phyloP scores from a whole-genome alignment of 1,140 invertebrate species.

The Venustaconcha ellipsiformis region DNA sequence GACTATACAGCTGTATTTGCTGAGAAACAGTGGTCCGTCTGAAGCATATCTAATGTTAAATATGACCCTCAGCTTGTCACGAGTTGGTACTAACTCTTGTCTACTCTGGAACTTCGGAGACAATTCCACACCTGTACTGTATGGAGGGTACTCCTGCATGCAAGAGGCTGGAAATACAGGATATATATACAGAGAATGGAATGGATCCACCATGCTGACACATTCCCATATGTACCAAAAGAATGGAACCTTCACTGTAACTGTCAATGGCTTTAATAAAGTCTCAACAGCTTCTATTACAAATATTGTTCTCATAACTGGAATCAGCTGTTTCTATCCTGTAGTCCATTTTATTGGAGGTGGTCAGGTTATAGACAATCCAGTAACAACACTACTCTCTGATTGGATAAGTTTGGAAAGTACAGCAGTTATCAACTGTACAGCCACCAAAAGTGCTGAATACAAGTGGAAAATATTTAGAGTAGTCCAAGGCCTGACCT shows the following conservation, averaged over 20 bases:
- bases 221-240: conserved; percentile 29
- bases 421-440: conserved; percentile 36
- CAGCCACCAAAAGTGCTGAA: conserved; percentile 30
- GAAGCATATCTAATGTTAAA: conserved; percentile 28
- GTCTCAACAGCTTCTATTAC: conserved; percentile 28
- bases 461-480: conserved; percentile 33
- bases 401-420: conserved; percentile 37
- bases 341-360: conserved; percentile 34
- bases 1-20: conserved; percentile 30
- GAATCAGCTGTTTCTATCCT: conserved; percentile 40
- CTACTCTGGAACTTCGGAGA: conserved; percentile 41
- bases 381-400: conserved; percentile 29
- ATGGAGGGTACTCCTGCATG: conserved; percentile 15
- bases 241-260: conserved; percentile 33
- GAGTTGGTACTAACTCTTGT: conserved; percentile 34
- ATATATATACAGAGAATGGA: neutral
- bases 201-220: neutral
- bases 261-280: conserved; percentile 26
- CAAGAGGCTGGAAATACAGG: neutral
- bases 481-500: conserved; percentile 24
- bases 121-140: conserved; percentile 22
- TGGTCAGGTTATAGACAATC: conserved; percentile 33
- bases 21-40: conserved; percentile 39
- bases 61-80: conserved; percentile 26
- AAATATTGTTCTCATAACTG: conserved; percentile 31